phyloP scores from a whole-genome alignment of 1,140 invertebrate species.

The Halictus rubicundus region DNA sequence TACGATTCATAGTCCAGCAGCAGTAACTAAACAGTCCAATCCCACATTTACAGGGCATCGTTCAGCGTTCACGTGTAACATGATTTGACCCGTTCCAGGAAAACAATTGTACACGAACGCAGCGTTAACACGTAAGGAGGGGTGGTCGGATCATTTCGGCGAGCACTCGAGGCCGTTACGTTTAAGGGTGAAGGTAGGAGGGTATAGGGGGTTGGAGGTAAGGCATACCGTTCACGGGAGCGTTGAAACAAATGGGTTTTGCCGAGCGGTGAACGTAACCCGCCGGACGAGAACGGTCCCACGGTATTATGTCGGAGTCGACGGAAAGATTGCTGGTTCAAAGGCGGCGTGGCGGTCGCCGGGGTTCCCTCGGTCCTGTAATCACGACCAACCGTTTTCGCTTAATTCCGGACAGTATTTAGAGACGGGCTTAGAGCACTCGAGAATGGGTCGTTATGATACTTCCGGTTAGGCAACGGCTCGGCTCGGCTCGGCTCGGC shows the following conservation, averaged over 20 bases:
- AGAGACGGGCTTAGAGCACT: slow-evolving; percentile 45
- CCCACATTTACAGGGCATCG: too few species aligned
- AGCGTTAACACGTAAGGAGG: too few species aligned
- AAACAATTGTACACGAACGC: too few species aligned
- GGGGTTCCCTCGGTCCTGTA: slow-evolving; percentile 4
- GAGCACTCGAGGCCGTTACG: too few species aligned
- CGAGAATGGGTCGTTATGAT: slow-evolving; percentile 48
- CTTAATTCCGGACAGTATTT: slow-evolving; percentile 48
- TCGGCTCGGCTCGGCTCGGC: neutral
- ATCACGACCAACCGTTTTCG: slow-evolving; percentile 29
- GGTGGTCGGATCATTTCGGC: too few species aligned
- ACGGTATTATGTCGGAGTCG: neutral
- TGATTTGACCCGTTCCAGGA: too few species aligned
- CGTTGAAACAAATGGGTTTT: neutral
- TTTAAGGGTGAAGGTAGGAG: neutral
- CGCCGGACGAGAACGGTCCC: neutral
- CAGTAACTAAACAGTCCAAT: too few species aligned
- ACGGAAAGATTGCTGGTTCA: slow-evolving; percentile 20
- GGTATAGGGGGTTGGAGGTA: too few species aligned
- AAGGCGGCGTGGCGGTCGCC: neutral
- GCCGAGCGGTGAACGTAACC: neutral
- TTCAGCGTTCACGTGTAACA: too few species aligned
- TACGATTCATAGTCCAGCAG: too few species aligned
- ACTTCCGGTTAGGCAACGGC: slow-evolving; percentile 37
- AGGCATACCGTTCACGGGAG: neutral